These are phyloP conservation scores for Drosophila merina DNA, from an alignment of 2,888 invertebrate species.

Conservation along the genomic window DNA sequence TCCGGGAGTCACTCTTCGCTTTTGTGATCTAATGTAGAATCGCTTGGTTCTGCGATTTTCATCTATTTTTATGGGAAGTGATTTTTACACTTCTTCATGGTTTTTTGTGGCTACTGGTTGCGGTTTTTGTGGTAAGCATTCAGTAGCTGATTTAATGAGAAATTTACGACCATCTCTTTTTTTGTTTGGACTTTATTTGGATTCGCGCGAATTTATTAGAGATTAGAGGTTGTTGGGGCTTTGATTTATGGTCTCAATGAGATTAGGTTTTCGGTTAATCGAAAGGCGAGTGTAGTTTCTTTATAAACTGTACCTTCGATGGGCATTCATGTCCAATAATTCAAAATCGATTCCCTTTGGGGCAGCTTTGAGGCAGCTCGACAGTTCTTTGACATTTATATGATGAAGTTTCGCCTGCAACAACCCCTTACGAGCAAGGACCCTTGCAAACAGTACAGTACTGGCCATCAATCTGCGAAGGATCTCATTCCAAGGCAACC, in stretches of 20 bases:
- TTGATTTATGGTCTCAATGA: slow-evolving; percentile 19
- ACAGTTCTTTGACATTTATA: slow-evolving; percentile 41
- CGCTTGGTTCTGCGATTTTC: slow-evolving; percentile 26
- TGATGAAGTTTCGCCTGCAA: slow-evolving; percentile 27
- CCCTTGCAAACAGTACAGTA: slow-evolving; percentile 24
- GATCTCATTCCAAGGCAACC: slow-evolving; percentile 44
- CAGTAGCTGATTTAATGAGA: slow-evolving; percentile 21
- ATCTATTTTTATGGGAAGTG: slow-evolving; percentile 31
- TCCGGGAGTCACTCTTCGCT: slow-evolving; percentile 7
- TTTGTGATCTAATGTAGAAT: slow-evolving; percentile 39
- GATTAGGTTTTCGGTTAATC: neutral
- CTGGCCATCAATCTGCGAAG: slow-evolving; percentile 43
- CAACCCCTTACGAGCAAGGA: slow-evolving; percentile 37
- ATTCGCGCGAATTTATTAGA: slow-evolving; percentile 10
- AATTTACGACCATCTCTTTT: slow-evolving; percentile 20
- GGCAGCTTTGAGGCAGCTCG: slow-evolving; percentile 17
- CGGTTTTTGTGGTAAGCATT: slow-evolving; percentile 39
- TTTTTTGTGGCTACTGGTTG: slow-evolving; percentile 2
- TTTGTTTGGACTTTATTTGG: too few species aligned
- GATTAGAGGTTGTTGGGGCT: neutral
- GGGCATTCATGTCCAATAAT: slow-evolving; percentile 8
- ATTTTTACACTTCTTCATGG: slow-evolving; percentile 22
- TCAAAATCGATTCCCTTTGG: slow-evolving; percentile 11
- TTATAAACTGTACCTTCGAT: neutral
- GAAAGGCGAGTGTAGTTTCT: neutral